Evolutionary conservation across 2,888 invertebrate genomes (phyloP).

Genomic region (Terebella lapidaria): DNA sequence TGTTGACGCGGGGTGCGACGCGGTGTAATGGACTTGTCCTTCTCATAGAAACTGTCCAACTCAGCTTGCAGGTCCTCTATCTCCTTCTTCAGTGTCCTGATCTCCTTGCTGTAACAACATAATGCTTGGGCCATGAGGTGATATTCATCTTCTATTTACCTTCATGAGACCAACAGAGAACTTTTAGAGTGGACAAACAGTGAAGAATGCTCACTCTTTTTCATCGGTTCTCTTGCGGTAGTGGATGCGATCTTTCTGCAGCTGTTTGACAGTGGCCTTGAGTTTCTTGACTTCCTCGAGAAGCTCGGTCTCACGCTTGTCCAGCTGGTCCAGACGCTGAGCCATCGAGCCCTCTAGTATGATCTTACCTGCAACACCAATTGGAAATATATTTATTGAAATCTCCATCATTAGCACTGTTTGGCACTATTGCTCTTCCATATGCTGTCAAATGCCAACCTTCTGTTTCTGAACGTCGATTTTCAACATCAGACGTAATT

Average conservation of each 20-base stretch:
- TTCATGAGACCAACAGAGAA: too few relatives aligned
- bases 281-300: conserved; percentile 41
- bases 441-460: conserved; percentile 5
- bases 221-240: conserved; percentile 35
- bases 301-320: conserved; percentile 48
- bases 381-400: conserved; percentile 3
- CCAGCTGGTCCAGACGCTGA: conserved; percentile 44
- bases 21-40: background rate
- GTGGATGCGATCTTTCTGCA: conserved; percentile 38
- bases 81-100: conserved; percentile 24
- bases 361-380: conserved; percentile 37
- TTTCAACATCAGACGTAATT: conserved; percentile 32
- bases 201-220: conserved; percentile 33
- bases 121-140: too few relatives aligned
- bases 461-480: conserved; percentile 16
- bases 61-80: conserved; percentile 20
- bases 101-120: conserved; percentile 22
- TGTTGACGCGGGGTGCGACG: background rate
- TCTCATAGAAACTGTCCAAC: conserved; percentile 2
- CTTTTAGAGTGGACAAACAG: too few relatives aligned
- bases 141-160: too few relatives aligned
- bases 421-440: too few relatives aligned
- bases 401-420: too few relatives aligned
- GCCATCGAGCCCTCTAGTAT: conserved; percentile 41
- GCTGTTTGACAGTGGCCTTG: conserved; percentile 30